Conservation (phyloP, 2,113 vertebrate species). For the Lucifuga dentata region DNA sequence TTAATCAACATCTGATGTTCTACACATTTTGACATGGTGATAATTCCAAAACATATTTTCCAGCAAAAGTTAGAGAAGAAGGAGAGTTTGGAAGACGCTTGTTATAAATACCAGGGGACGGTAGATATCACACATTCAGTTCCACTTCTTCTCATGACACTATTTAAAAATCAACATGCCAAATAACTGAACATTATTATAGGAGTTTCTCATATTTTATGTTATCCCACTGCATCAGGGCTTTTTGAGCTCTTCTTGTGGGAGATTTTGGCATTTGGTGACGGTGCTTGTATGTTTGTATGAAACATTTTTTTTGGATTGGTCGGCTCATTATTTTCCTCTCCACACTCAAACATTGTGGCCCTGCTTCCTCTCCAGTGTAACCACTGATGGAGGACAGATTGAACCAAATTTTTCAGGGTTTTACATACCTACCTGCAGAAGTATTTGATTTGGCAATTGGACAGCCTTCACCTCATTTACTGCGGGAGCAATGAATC, state of each 20-base stretch:
- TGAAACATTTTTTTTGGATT: conserved; percentile 69
- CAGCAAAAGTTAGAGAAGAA: conserved; percentile 22
- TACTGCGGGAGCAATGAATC: conserved; percentile 54
- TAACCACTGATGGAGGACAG: conserved; percentile 66
- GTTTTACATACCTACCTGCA: conserved; percentile 57
- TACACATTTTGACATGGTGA: conserved; percentile 41
- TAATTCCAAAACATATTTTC: conserved; percentile 39
- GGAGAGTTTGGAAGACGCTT: conserved; percentile 18
- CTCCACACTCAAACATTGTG: conserved; percentile 54
- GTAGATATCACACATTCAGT: conserved; percentile 16
- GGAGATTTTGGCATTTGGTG: conserved; percentile 53
- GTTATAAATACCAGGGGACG: conserved; percentile 6
- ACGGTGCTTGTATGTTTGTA: conserved; percentile 64
- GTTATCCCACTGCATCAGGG: conserved; percentile 45
- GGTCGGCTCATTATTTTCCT: conserved; percentile 65
- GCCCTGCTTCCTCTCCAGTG: conserved; percentile 57
- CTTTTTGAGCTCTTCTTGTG: conserved; percentile 55
- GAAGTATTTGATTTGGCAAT: conserved; percentile 72
- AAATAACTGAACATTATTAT: conserved; percentile 39
- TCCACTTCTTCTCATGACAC: conserved; percentile 42
- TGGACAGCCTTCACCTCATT: conserved; percentile 36
- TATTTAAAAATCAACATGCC: conserved; percentile 48
- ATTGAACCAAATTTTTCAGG: conserved; percentile 52
- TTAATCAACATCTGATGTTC: conserved; percentile 58
- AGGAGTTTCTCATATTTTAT: conserved; percentile 55